Percentiles rank a stretch among this genome's conserved stretches.
Conservation (phyloP, 1,140 invertebrate species). For the Euwallacea similis region DNA sequence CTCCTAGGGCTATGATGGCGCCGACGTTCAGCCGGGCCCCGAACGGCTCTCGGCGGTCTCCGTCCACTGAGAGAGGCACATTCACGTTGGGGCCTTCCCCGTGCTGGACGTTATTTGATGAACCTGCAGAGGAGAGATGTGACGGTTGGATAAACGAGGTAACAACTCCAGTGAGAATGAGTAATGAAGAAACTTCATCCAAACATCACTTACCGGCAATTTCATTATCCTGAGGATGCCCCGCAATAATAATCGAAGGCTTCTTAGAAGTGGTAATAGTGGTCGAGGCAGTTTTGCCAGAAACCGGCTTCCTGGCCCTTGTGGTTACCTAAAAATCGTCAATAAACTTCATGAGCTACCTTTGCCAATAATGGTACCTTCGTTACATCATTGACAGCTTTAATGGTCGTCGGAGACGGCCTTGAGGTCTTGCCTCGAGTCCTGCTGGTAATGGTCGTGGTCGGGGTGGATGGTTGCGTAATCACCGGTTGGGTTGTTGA, state of each 20-base stretch:
- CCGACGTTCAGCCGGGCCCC: conserved; percentile 80
- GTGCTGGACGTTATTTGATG: conserved; percentile 56
- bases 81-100: conserved; percentile 65
- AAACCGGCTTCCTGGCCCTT: neutral
- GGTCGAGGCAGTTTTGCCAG: neutral
- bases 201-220: conserved; percentile 51
- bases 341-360: conserved; percentile 3
- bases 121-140: conserved; percentile 45
- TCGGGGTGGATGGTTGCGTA: conserved; percentile 7
- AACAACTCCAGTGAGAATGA: neutral
- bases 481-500: neutral
- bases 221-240: conserved; percentile 65
- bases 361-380: neutral
- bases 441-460: conserved; percentile 42
- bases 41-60: conserved; percentile 64
- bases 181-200: too few relatives aligned
- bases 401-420: conserved; percentile 51
- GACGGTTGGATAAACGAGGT: neutral
- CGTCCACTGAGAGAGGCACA: conserved; percentile 69
- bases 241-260: conserved; percentile 65
- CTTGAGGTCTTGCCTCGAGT: conserved; percentile 52
- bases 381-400: conserved; percentile 43
- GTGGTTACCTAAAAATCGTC: neutral
- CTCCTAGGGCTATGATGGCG: conserved; percentile 85
- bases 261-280: conserved; percentile 45